Evolutionary conservation across 1,140 invertebrate genomes (phyloP).

Genomic region (Eulimnadia texana): DNA sequence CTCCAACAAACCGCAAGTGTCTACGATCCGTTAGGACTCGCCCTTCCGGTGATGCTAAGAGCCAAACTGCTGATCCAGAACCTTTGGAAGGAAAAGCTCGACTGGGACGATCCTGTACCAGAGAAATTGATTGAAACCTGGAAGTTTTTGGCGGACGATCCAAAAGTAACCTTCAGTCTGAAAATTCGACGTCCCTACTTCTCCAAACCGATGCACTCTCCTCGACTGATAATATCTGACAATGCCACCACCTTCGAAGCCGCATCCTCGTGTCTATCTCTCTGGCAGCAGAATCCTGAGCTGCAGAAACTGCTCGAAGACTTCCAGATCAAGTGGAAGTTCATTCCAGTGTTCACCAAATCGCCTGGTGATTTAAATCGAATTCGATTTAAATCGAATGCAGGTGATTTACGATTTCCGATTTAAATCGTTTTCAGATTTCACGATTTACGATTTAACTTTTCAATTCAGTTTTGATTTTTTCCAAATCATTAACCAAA

Average conservation of each 20-base stretch:
- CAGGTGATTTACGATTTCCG: too few species aligned
- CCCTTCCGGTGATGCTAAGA: constrained; percentile 14
- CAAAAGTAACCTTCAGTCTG: background rate
- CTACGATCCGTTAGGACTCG: constrained; percentile 18
- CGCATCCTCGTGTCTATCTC: background rate
- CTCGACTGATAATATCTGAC: constrained; percentile 8
- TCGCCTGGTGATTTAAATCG: too few species aligned
- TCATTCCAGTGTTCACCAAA: too few species aligned
- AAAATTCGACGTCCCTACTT: constrained; percentile 7
- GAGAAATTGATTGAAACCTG: background rate
- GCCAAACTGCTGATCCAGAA: constrained; percentile 17
- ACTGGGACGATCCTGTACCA: constrained; percentile 18
- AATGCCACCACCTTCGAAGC: constrained; percentile 12
- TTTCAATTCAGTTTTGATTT: too few species aligned
- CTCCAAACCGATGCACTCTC: background rate
- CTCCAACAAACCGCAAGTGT: constrained; percentile 12
- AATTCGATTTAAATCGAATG: too few species aligned
- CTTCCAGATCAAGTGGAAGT: constrained; percentile 19
- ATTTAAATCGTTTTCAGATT: too few species aligned
- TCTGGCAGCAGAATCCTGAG: background rate
- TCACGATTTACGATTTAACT: too few species aligned
- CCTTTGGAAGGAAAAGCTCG: constrained; percentile 15
- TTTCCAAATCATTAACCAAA: too few species aligned
- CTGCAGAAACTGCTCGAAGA: background rate
- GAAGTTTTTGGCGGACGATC: background rate